Evolutionary conservation across 2,888 invertebrate species (phyloP).

Genomic region (Athrips mouffetella): DNA sequence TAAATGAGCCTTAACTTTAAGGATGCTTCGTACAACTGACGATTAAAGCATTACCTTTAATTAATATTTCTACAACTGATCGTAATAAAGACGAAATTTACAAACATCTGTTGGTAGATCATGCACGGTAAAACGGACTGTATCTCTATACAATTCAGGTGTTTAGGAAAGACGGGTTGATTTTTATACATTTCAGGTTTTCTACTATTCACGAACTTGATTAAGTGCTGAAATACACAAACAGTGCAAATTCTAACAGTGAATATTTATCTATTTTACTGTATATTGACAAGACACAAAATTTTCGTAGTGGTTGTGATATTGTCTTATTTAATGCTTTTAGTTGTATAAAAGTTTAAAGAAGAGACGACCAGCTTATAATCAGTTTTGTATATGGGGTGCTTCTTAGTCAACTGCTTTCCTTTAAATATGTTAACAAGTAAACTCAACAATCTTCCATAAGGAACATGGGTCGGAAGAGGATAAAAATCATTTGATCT

Average conservation of each 20-base stretch:
- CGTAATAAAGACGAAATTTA: not conserved
- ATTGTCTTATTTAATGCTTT: not conserved
- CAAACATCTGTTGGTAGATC: constrained; percentile 8
- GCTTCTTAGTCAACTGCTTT: no score
- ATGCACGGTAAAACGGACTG: constrained; percentile 2
- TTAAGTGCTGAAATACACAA: constrained; percentile 3
- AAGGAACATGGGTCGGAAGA: no score
- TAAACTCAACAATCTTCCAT: no score
- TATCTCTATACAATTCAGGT: not conserved
- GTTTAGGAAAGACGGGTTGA: not conserved
- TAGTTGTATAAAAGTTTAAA: no score
- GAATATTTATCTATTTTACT: not conserved
- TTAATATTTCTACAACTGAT: no score
- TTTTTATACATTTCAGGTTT: constrained; percentile 2
- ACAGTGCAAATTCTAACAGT: constrained; percentile 2
- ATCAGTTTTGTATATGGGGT: no score
- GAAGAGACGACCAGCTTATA: no score
- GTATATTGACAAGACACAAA: not conserved
- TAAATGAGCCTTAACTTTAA: no score
- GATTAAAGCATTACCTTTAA: no score
- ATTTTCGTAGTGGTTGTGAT: constrained; percentile 5
- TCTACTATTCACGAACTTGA: not conserved
- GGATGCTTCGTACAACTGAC: no score
- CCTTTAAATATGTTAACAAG: no score
- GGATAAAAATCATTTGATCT: no score